Conservation (phyloP, 2,113 vertebrate species). For the Xenopus borealis region DNA sequence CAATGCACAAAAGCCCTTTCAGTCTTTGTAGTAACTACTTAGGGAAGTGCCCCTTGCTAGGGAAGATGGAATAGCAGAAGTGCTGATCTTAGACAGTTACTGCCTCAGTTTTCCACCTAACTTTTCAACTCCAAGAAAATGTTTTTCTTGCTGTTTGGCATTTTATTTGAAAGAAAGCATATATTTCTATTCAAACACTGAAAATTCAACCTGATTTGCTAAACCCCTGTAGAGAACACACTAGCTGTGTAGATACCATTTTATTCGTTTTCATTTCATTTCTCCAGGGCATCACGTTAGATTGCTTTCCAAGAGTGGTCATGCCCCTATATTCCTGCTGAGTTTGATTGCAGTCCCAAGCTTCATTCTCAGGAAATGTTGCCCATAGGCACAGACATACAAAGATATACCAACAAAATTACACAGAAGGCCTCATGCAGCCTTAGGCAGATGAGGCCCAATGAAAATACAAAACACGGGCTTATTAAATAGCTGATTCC, state of each 20-base stretch:
- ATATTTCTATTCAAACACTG: constrained; percentile 51
- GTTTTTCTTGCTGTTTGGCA: constrained; percentile 45
- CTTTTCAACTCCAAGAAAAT: constrained; percentile 19
- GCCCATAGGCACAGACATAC: constrained; percentile 50
- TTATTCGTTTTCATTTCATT: constrained; percentile 52
- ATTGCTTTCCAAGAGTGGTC: constrained; percentile 52
- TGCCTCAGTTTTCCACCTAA: constrained; percentile 17
- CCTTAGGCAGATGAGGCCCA: constrained; percentile 53
- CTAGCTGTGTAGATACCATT: constrained; percentile 46
- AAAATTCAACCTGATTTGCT: constrained; percentile 56
- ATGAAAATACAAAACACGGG: constrained; percentile 49
- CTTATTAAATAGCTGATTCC: constrained; percentile 54
- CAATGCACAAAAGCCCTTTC: not conserved
- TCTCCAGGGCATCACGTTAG: constrained; percentile 55
- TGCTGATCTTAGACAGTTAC: not conserved
- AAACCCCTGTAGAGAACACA: constrained; percentile 44
- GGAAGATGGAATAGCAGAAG: too few species aligned
- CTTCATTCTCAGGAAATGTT: constrained; percentile 57
- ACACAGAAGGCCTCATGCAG: constrained; percentile 51
- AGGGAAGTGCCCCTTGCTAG: too few species aligned
- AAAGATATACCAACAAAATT: constrained; percentile 56
- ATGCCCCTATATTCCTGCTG: constrained; percentile 52
- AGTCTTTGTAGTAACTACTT: not conserved
- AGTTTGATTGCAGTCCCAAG: constrained; percentile 51
- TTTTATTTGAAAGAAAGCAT: constrained; percentile 52